A percentile compares a stretch with the other conserved stretches of the same genome.
phyloP scores from a whole-genome alignment of 2,113 vertebrate genomes.

The Anser cygnoides region DNA sequence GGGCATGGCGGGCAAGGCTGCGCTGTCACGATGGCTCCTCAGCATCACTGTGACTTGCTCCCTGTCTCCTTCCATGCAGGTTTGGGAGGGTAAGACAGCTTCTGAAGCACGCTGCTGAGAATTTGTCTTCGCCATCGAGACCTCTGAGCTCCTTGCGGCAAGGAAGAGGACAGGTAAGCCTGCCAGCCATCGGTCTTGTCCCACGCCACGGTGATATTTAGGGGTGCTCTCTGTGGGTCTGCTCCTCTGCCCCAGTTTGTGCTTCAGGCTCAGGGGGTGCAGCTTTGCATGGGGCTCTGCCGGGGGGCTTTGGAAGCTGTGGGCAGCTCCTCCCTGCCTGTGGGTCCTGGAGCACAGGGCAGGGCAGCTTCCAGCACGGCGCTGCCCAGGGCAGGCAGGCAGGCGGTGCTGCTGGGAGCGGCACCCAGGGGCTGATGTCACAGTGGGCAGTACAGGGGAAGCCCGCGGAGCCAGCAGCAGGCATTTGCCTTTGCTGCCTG shows the following conservation, averaged over 20 bases:
- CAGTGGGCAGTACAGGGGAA: neutral
- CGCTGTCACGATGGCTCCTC: neutral
- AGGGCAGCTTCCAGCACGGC: neutral
- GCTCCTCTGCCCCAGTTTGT: accelerated
- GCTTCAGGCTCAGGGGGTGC: neutral
- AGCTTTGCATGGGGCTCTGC: accelerated
- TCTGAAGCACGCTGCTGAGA: accelerated
- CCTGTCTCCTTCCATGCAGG: neutral
- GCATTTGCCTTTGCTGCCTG: neutral
- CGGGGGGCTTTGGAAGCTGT: neutral
- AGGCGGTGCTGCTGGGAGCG: accelerated
- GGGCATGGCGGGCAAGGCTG: neutral
- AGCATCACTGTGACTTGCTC: neutral
- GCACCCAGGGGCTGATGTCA: neutral
- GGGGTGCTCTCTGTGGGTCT: neutral
- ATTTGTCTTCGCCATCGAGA: neutral
- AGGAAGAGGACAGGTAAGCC: neutral
- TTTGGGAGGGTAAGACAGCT: accelerated
- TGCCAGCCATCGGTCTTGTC: too few species aligned
- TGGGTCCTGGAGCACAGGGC: neutral
- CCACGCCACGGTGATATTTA: neutral
- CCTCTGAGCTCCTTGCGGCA: neutral
- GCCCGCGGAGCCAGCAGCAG: accelerated
- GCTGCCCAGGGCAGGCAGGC: accelerated
- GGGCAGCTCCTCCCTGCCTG: neutral